phyloP scores from a whole-genome alignment of 2,797 vertebrate genomes.

The Crenuchus spilurus region DNA sequence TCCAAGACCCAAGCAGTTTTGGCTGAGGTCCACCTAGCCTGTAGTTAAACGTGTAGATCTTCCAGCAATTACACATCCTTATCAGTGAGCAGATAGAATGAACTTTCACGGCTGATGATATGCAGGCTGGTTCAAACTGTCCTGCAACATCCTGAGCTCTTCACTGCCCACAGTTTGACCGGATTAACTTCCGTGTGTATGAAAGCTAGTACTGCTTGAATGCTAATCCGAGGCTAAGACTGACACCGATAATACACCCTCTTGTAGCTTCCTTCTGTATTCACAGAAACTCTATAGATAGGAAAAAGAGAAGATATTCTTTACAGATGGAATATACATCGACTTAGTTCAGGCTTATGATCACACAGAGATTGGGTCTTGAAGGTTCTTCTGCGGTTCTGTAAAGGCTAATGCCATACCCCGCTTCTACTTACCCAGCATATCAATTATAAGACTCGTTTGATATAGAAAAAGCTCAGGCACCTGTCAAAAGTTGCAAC shows the following conservation, averaged over 20 bases:
- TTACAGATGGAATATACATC: constrained; percentile 5
- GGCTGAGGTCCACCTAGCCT: not conserved
- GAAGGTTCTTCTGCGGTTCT: constrained; percentile 7
- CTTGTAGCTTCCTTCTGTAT: constrained; percentile 32
- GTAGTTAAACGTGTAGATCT: not conserved
- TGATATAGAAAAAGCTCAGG: constrained; percentile 26
- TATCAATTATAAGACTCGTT: constrained; percentile 45
- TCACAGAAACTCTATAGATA: constrained; percentile 12
- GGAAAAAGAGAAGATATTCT: constrained; percentile 29
- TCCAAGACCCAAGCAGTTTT: not conserved
- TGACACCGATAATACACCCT: constrained; percentile 29
- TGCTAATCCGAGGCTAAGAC: constrained; percentile 50
- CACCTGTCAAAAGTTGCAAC: constrained; percentile 51
- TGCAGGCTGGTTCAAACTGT: constrained; percentile 33
- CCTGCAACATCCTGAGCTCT: constrained; percentile 18
- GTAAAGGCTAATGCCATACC: constrained; percentile 10
- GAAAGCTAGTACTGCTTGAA: constrained; percentile 46
- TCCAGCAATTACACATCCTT: constrained; percentile 6
- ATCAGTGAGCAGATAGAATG: constrained; percentile 19
- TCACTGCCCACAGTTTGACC: constrained; percentile 21
- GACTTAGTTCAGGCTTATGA: constrained; percentile 41
- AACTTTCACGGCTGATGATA: constrained; percentile 39
- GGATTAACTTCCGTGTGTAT: constrained; percentile 41
- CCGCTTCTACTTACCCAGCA: not conserved
- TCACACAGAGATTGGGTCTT: constrained; percentile 25